Base-by-base conservation (phyloP, 2,888 invertebrate species). In the Epinotia demarniana region DNA sequence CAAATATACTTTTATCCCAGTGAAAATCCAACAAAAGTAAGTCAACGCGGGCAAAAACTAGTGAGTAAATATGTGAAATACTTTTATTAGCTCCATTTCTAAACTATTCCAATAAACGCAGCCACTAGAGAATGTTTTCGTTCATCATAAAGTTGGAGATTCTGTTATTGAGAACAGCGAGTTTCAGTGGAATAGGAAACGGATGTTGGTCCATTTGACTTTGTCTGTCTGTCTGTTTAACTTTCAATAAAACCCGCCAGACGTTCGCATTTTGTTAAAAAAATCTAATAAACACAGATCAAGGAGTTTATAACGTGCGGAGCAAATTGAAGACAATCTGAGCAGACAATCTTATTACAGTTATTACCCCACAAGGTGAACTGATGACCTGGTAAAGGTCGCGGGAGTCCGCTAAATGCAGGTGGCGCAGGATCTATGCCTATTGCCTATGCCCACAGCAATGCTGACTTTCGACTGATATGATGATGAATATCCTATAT, bases 151-250 rank as follows among this genome's bases (percentile, higher is more conserved):
- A 79, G 78, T 78, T 70, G 75, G 77, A 79, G 74, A 79, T 80
- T 84, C 79, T 85, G 75, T 71, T 87, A 84, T 87, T 83, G 80
- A 78, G 79, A 86, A 87, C 81, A 89, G 89, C 85, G 86, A 79
- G 78, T 80, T 85, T 86, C 84, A 85, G 81, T 81, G 82, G 83
- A 79, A 83, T 86, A 87, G 91, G 91, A 91, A 92, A 86, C 91
- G 91, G 92, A 92, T 92, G 91, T 89, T 88, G 83, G 86, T 85
- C 79, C 81, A 87, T 86, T 85, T 82, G 82, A 84, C 85, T 89
- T 86, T 89, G 85, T 84, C 79, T 87, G 80, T 84, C 79, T 87
- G 80, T 83, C 82, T 84, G 85, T 87, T 87, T 85, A 81, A 80
- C 81, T 84, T 84, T 79, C 81, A 87, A 86, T 87, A 87, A 87